Base-by-base conservation (phyloP, 2,797 vertebrate species). In the Podargus strigoides region DNA sequence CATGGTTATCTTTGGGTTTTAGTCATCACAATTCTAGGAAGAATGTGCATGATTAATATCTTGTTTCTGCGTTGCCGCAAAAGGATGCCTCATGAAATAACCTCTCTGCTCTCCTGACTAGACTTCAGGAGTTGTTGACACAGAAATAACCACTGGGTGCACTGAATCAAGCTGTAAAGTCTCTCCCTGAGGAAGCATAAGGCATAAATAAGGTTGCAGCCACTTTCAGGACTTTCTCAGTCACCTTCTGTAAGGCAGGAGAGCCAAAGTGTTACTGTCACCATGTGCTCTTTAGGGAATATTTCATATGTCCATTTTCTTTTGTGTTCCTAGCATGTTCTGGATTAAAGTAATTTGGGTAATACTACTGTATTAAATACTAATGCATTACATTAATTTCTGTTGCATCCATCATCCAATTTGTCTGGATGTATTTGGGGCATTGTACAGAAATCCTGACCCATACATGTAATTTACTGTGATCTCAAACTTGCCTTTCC, bases 401-500 rank as follows among this genome's bases (percentile, higher is more conserved):
- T 80, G 37, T 56, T 70, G 28, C 7, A 22, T 39, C 42, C 21
- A 56, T 60, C 12, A 67, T 4, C 9, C 19, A 24, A 5, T n/a
- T 56, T 42, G 19, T 50, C 50, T 81, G 37, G 30, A 66, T 39
- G 4, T 50, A 59, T 60, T 39, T 37, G 12, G 9, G 79, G 9
- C 14, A 67, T 22, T 52, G 16, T 87, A 32, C 6, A 49, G 32
- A 16, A 73, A 83, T 47, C 4, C 9, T 9, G 16, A 76, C 18
- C 14, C 14, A 32, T 21, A 39, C 0, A 3, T 50, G 26, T 46
- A 73, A n/a, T 60, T 60, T 44, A 34, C 3, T 63, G 23, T 37
- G 7, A 60, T 39, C 16, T 63, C 52, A 68, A 90, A 46, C 53
- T 42, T 97, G 99, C 99, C 98, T 98, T 98, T 98, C 42, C 98